phyloP scores from a whole-genome alignment of 2,888 invertebrate genomes.

The Ennomos fuscantarius region DNA sequence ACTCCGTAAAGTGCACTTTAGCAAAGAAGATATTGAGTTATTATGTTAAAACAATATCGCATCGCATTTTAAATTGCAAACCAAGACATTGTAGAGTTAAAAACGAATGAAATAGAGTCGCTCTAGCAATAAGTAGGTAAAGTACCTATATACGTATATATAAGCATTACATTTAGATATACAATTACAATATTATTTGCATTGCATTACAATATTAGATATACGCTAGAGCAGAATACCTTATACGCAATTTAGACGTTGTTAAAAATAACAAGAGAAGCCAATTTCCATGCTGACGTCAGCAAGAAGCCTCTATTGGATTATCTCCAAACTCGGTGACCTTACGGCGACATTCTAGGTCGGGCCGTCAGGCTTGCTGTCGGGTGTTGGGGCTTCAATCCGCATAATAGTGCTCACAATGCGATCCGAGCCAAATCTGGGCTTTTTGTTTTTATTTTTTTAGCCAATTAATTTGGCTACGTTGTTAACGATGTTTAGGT shows the following conservation, averaged over 20 bases:
- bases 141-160: no score
- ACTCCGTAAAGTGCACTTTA: conserved; percentile 12
- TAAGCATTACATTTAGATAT: no score
- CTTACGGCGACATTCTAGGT: conserved; percentile 32
- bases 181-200: no score
- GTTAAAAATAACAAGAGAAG: conserved; percentile 28
- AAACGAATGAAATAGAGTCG: no score
- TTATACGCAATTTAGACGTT: conserved; percentile 6
- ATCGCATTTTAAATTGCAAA: no score
- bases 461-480: conserved; percentile 18
- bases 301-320: conserved; percentile 28
- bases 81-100: no score
- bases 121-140: background rate
- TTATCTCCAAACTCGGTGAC: conserved; percentile 30
- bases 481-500: background rate
- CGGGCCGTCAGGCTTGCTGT: conserved; percentile 12
- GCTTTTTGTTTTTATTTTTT: conserved; percentile 25
- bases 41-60: no score
- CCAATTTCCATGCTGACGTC: conserved; percentile 29
- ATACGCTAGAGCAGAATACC: no score
- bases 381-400: conserved; percentile 6
- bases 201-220: no score
- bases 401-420: conserved; percentile 30
- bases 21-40: conserved; percentile 3
- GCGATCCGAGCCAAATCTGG: conserved; percentile 27